A percentile compares a stretch with the other conserved stretches of the same genome.
Evolutionary conservation across 2,797 vertebrate genomes (phyloP).

Genomic region (Myotis daubentonii): DNA sequence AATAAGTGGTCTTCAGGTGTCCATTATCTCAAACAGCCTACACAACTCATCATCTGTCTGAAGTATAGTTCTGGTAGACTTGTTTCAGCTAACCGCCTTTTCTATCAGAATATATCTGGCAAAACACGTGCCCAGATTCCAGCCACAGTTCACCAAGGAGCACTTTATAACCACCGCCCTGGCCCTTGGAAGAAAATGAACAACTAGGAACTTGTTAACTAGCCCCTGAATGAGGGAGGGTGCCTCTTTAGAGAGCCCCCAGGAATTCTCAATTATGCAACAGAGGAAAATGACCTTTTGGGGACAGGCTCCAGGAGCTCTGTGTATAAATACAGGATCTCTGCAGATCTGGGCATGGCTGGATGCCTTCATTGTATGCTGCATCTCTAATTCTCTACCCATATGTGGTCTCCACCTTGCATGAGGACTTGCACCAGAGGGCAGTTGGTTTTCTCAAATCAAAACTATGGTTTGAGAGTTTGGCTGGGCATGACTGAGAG

Average conservation of each 20-base stretch:
- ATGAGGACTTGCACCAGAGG: not conserved
- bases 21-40: not conserved
- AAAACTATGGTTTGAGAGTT: not conserved
- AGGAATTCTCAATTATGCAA: not conserved
- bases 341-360: not conserved
- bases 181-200: not conserved
- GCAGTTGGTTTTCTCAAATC: not conserved
- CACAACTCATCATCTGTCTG: not conserved
- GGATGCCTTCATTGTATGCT: not conserved
- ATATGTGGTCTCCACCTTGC: not conserved
- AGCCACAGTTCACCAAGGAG: not conserved
- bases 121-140: not conserved
- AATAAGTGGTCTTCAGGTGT: not conserved
- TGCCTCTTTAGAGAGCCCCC: not conserved
- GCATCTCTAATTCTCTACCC: not conserved
- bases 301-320: not conserved
- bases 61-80: not conserved
- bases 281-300: not conserved
- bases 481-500: not conserved
- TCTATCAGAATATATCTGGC: not conserved
- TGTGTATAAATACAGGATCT: not conserved
- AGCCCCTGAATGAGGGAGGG: not conserved
- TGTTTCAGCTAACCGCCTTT: not conserved
- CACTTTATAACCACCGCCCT: not conserved
- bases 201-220: conserved; percentile 14